A percentile compares a stretch with the other conserved stretches of the same genome.
Evolutionary conservation across 2,888 invertebrate genomes (phyloP).

Genomic region (Mylabris sibirica): DNA sequence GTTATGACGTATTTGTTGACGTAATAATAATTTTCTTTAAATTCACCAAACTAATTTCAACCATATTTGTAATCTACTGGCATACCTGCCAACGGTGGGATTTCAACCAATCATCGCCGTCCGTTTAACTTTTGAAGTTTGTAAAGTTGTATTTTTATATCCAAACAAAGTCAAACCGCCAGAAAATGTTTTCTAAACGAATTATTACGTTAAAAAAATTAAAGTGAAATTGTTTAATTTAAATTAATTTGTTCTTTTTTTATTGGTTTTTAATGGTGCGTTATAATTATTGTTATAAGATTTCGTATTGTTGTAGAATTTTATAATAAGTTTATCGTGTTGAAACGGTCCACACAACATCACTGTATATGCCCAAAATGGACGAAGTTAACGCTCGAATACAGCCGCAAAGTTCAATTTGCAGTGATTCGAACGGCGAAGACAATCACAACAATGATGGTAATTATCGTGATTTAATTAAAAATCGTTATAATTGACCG

Average conservation of each 20-base stretch:
- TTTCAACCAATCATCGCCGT: conserved; percentile 54
- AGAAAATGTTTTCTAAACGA: conserved; percentile 51
- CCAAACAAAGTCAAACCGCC: conserved; percentile 54
- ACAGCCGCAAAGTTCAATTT: conserved; percentile 58
- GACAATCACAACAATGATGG: conserved; percentile 55
- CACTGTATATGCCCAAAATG: conserved; percentile 57
- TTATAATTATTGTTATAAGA: conserved; percentile 6
- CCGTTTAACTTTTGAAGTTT: conserved; percentile 58
- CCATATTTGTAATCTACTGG: conserved; percentile 22
- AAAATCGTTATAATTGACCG: background rate
- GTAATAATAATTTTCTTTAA: conserved; percentile 10
- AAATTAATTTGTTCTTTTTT: background rate
- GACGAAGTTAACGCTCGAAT: conserved; percentile 60
- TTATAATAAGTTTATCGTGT: conserved; percentile 33
- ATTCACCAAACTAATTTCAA: conserved; percentile 16
- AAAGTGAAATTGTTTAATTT: conserved; percentile 44
- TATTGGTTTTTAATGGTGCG: background rate
- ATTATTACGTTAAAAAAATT: background rate
- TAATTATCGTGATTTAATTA: conserved; percentile 36
- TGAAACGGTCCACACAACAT: conserved; percentile 38
- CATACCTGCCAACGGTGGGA: conserved; percentile 49
- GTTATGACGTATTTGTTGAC: conserved; percentile 20
- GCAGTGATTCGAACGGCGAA: conserved; percentile 59
- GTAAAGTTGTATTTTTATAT: conserved; percentile 51
- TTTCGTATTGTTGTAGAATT: conserved; percentile 16